Evolutionary conservation across 2,888 invertebrate species (phyloP), one percentile per base, ranked within the genome.

Genomic region (Tipula helvola): DNA sequence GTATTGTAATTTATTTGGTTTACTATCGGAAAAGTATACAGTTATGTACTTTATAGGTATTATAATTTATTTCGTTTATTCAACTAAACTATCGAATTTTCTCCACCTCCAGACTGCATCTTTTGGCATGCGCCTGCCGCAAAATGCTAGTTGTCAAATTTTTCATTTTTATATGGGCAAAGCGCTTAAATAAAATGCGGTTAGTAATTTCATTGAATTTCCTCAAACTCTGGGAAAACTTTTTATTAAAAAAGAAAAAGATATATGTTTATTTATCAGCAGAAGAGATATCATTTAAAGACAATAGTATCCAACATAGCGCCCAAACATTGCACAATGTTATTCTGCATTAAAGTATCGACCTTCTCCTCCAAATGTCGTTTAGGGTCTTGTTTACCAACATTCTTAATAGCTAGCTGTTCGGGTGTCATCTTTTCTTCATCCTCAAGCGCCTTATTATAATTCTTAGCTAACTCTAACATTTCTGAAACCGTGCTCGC

Each of bases 361-460:
- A 99, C 99, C 92, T 99, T 98, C 91, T 99, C 99, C 92, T 99
- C 99, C 91, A 99, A 93, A 95, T 99, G 99, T 89, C 99, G 95
- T 92, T 99, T 99, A 36, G 99, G 99, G 91, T 99, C 99, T 92
- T 98, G 97, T 92, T 97, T 99, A 87, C 99, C 99, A 87, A 99
- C 99, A 93, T 99, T 99, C 92, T 99, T 99, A 90, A 99, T 99
- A 28, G 99, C 99, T 92, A 99, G 92, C 91, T 99, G 99, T 92
- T 99, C 99, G 0, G 98, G 97, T 3, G 99, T 99, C 99, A 99
- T 99, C 91, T 98, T 99, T 90, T 99, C 99, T 91, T 99, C 99
- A 89, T 99, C 99, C 92, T 99, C 99, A 88, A 99, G 92, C 7
- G 99, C 97, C 91, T 98, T 98, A 91, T 98, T 97, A 92, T 99